Evolutionary conservation across 2,888 invertebrate species (phyloP), one percentile per base, ranked within the genome.

Genomic region (Tholera decimalis): DNA sequence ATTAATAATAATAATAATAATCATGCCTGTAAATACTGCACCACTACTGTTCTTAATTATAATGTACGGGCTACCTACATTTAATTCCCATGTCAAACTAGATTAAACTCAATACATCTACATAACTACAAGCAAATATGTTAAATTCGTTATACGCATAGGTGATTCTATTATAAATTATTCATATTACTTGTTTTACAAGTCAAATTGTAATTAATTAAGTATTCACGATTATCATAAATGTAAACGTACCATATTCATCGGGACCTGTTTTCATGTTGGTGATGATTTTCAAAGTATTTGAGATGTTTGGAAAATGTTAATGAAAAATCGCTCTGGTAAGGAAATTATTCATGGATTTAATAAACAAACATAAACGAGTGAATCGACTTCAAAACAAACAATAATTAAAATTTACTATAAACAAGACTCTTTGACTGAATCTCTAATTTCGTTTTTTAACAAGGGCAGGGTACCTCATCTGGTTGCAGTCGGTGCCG

Each of bases 141-240:
- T 7, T 46, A 41, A 47, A 51, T 3, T 37, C 46, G 35, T 49
- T 46, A 61, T 43, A 22, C 50, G 43, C 47, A 47, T 56, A 35
- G 24, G 39, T 51, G 33, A 61, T 71, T n/a, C n/a, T n/a, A n/a
- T n/a, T 28, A 75, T 73, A 57, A 58, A 75, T 73, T 58, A 74
- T 74, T 74, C 76, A 74, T 60, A 44, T 3, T 37, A 46, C 35
- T 35, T 30, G 54, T 60, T 74, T 74, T 71, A 76, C 77, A 77
- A 77, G 65, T 71, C 64, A 74, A 70, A 74, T 76, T 55, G 41
- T 51, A 43, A 69, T 69, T 28, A 41, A 59, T 53, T 30, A 53
- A 55, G 55, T 74, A 62, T 61, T 57, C 74, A 55, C 35, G 18
- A 54, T 73, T 61, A 67, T 67, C 43, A 41, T 54, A 18, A 55